phyloP scores from a whole-genome alignment of 92 coral and sea anemone genomes.

The Plumapathes pennacea region DNA sequence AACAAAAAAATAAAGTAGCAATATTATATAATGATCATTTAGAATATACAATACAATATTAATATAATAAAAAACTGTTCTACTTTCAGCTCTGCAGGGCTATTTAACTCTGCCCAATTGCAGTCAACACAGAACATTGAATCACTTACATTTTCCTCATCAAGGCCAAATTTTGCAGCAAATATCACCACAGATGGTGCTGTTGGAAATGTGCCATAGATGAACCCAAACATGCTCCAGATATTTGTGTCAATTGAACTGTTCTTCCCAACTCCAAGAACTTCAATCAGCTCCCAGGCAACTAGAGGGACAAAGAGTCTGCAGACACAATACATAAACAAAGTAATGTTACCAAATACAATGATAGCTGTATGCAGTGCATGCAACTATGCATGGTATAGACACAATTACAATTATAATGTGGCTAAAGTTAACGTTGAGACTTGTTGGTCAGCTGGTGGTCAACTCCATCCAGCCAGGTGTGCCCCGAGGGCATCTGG shows the following conservation, averaged over 20 bases:
- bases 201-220: conserved; percentile 90
- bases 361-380: background rate
- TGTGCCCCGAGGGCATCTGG: too few relatives aligned
- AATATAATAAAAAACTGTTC: too few relatives aligned
- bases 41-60: too few relatives aligned
- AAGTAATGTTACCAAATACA: background rate
- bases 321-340: background rate
- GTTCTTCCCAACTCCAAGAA: conserved; percentile 62
- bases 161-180: conserved; percentile 77
- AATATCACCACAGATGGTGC: conserved; percentile 85
- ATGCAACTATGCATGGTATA: too few relatives aligned
- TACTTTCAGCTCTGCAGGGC: too few relatives aligned
- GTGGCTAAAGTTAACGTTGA: too few relatives aligned
- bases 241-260: conserved; percentile 43
- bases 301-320: conserved; percentile 83
- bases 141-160: conserved; percentile 64
- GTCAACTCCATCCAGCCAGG: too few relatives aligned
- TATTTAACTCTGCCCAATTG: background rate
- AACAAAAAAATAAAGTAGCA: too few relatives aligned
- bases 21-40: too few relatives aligned
- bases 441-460: too few relatives aligned
- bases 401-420: too few relatives aligned
- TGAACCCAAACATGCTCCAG: conserved; percentile 92
- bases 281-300: conserved; percentile 61
- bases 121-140: background rate